Evolutionary conservation across 2,888 invertebrate genomes (phyloP), one percentile per base, ranked within the genome.

Genomic region (Apotomis turbidana): DNA sequence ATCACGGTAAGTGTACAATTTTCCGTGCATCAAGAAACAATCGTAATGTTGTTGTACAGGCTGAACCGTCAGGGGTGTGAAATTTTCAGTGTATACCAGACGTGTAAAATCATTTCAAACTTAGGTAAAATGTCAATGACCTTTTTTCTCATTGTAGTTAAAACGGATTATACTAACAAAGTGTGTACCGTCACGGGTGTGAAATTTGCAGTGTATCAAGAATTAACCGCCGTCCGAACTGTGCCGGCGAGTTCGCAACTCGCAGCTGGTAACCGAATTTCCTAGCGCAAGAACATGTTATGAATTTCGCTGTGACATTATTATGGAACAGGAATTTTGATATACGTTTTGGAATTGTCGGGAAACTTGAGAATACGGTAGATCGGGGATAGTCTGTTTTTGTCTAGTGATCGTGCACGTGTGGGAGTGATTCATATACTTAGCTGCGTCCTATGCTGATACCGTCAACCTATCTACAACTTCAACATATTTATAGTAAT

Each of bases 231-330:
- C 44, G 13, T 13, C 44, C 44, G 13, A 59, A 49, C 49, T 49
- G 49, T n/a, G 12, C 4, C 5, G 41, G 52, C 38, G 9, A 54
- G 64, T 64, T 64, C 44, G 12, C 12, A 64, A 64, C 64, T 55
- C 55, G 5, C 54, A 46, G 12, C 38, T 38, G n/a, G 58, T 12
- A 9, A 9, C 38, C 38, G n/a, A 58, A 58, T 38, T 58, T 58
- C 58, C 3, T 0, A 58, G 44, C 38, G 54, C 64, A 64, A 64
- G 54, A 64, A 44, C 64, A 62, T 62, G 62, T 54, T 64, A 55
- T 64, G 64, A 64, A 64, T 64, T 64, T 64, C 64, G 44, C 64
- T 55, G 64, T 41, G 64, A 55, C 64, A 64, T 64, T 64, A 64
- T 64, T 64, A 41, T 55, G 64, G 64, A 41, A 38, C 64, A 55